Conservation (phyloP, 1,140 invertebrate genomes). For the Andrena cerasifolii region DNA sequence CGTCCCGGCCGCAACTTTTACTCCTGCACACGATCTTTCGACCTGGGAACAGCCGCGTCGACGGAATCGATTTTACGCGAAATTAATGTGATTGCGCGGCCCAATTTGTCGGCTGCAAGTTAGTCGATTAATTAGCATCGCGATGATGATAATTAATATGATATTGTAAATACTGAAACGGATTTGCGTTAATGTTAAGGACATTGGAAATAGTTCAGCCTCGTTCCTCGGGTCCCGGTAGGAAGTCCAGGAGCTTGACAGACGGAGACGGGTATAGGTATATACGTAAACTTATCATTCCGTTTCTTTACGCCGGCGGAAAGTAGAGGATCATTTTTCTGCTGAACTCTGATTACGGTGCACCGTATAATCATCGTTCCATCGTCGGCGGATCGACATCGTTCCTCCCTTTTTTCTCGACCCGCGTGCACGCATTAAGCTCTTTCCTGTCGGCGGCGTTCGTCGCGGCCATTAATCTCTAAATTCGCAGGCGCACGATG, state of each 20-base stretch:
- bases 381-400: constrained; percentile 45
- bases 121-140: neutral
- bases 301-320: constrained; percentile 37
- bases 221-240: too few relatives aligned
- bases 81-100: constrained; percentile 56
- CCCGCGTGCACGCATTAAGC: constrained; percentile 55
- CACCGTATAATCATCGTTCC: constrained; percentile 48
- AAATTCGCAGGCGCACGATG: constrained; percentile 60
- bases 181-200: too few relatives aligned
- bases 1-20: constrained; percentile 47
- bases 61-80: constrained; percentile 52
- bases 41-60: constrained; percentile 35
- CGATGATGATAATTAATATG: too few relatives aligned
- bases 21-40: constrained; percentile 49
- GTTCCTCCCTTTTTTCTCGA: constrained; percentile 55
- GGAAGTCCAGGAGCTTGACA: neutral
- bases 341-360: constrained; percentile 35
- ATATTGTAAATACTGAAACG: too few relatives aligned
- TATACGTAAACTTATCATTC: constrained; percentile 23
- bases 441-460: constrained; percentile 54
- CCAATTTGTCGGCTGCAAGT: neutral
- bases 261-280: neutral
- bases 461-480: constrained; percentile 63
- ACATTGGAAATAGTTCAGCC: too few relatives aligned
- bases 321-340: constrained; percentile 45